A percentile compares a stretch with the other conserved stretches of the same genome.
phyloP scores from a whole-genome alignment of 2,797 vertebrate species.

The Acanthornis magna region DNA sequence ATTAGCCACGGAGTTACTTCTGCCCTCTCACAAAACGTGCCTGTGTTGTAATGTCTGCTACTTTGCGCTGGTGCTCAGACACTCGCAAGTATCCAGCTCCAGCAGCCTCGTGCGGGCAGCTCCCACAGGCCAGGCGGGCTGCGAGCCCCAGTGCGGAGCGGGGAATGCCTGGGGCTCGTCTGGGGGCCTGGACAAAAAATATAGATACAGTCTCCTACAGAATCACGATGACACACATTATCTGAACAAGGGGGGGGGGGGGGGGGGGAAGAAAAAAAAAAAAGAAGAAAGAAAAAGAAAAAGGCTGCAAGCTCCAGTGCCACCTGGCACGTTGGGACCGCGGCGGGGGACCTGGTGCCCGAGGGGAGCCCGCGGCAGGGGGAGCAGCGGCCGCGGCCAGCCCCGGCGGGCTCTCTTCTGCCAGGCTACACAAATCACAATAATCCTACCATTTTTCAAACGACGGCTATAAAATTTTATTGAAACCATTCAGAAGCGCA shows the following conservation, averaged over 20 bases:
- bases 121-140: neutral
- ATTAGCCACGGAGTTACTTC: neutral
- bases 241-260: no score
- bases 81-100: no score
- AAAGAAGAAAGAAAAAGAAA: accelerated
- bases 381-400: neutral
- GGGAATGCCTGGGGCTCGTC: no score
- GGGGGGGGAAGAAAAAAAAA: no score
- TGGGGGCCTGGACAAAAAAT: neutral
- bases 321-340: neutral
- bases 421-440: constrained; percentile 49
- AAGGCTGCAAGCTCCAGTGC: neutral
- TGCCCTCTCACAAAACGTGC: neutral
- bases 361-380: neutral
- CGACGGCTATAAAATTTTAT: constrained; percentile 63
- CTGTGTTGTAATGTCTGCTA: neutral
- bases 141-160: accelerated
- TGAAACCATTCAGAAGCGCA: constrained; percentile 57
- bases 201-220: accelerated
- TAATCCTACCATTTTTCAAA: constrained; percentile 59
- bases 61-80: neutral
- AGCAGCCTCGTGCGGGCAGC: accelerated
- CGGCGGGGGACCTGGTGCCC: neutral
- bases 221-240: neutral
- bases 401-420: neutral